These are phyloP conservation scores for Galbula dea DNA, from an alignment of 2,113 vertebrate species.

Conservation along the genomic window DNA sequence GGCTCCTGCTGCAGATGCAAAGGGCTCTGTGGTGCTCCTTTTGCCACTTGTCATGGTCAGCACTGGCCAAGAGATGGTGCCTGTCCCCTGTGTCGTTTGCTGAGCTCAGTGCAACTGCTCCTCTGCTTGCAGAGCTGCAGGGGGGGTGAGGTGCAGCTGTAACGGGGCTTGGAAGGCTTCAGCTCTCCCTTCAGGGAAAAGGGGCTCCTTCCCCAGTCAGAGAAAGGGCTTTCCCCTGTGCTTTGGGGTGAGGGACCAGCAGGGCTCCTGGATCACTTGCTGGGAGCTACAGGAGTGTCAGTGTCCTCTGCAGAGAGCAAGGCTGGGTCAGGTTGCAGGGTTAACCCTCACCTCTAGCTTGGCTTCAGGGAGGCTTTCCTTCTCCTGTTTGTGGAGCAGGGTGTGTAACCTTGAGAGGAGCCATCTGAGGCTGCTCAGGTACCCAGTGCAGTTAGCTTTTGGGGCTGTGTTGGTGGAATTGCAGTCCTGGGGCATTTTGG, in stretches of 20 bases:
- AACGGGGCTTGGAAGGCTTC: neutral
- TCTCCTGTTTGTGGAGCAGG: neutral
- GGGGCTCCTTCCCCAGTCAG: rapidly evolving
- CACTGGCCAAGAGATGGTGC: constrained; percentile 44
- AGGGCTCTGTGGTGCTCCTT: neutral
- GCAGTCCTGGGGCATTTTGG: neutral
- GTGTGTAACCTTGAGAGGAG: neutral
- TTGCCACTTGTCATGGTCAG: constrained; percentile 33
- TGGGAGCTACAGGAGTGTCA: neutral
- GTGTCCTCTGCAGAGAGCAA: neutral
- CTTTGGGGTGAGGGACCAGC: neutral
- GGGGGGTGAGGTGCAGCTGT: neutral
- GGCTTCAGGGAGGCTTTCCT: neutral
- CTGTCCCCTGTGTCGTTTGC: neutral
- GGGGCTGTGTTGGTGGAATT: neutral
- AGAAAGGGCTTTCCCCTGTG: neutral
- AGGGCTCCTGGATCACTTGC: neutral
- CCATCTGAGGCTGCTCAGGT: neutral
- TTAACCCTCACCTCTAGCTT: neutral
- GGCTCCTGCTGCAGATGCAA: neutral
- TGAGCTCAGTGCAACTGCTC: neutral
- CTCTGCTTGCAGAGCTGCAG: neutral
- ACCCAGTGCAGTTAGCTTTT: neutral
- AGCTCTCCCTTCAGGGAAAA: neutral
- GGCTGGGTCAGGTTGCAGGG: neutral